Evolutionary conservation across 2,113 vertebrate species (phyloP).

Genomic region (Gobius niger): DNA sequence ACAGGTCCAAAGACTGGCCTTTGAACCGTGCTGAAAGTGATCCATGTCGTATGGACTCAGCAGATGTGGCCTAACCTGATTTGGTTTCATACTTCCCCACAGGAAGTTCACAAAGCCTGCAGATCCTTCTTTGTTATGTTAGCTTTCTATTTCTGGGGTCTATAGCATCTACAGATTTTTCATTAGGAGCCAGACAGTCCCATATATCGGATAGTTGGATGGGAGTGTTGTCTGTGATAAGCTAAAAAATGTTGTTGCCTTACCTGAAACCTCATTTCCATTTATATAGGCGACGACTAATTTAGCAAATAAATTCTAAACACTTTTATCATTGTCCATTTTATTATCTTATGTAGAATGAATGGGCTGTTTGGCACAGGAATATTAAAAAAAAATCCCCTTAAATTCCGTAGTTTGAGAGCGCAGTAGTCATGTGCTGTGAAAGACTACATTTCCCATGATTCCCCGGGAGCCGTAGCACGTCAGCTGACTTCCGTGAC

Average conservation of each 20-base stretch:
- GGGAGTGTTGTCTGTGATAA: too few species aligned
- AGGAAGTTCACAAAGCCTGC: constrained; percentile 76
- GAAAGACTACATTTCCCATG: constrained; percentile 64
- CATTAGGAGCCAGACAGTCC: neutral
- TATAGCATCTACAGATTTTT: constrained; percentile 34
- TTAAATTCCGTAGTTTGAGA: neutral
- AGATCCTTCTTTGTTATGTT: constrained; percentile 74
- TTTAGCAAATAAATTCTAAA: too few species aligned
- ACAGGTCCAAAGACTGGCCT: constrained; percentile 70
- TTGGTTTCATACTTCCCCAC: constrained; percentile 78
- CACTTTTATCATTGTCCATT: too few species aligned
- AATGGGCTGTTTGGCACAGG: too few species aligned
- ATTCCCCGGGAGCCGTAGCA: neutral
- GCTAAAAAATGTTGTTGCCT: too few species aligned
- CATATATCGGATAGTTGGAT: too few species aligned
- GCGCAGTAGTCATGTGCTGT: too few species aligned
- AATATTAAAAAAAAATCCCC: too few species aligned
- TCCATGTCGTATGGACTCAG: constrained; percentile 73
- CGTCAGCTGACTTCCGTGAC: constrained; percentile 24
- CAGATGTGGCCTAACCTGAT: constrained; percentile 79
- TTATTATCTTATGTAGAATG: too few species aligned
- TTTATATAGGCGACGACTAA: too few species aligned
- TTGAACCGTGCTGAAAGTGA: constrained; percentile 77
- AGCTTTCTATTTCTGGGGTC: constrained; percentile 66
- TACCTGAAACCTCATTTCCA: too few species aligned